Conservation (phyloP, 2,113 vertebrate genomes). For the Lepisosteus oculatus region DNA sequence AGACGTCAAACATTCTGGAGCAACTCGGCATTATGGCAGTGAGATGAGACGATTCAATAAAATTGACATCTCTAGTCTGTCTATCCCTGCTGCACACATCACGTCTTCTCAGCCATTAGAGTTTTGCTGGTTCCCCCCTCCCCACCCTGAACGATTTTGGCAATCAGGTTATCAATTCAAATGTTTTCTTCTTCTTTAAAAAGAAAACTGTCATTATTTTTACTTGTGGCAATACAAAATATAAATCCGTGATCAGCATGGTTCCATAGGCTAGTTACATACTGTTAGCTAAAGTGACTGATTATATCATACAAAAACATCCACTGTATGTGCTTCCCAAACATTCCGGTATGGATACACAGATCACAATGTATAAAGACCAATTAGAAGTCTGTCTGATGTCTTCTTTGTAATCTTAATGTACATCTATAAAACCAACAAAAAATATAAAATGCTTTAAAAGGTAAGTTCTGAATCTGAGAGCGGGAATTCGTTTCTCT, state of each 20-base stretch:
- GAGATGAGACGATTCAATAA: conserved; percentile 6
- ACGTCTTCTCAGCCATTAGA: no score
- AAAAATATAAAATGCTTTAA: conserved; percentile 56
- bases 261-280: conserved; percentile 51
- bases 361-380: conserved; percentile 44
- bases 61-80: conserved; percentile 5
- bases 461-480: conserved; percentile 36
- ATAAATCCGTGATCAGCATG: conserved; percentile 59
- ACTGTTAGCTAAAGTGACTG: conserved; percentile 52
- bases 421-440: conserved; percentile 68
- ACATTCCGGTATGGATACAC: conserved; percentile 59
- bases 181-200: conserved; percentile 22
- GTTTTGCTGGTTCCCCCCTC: not conserved
- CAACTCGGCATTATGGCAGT: conserved; percentile 32
- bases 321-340: conserved; percentile 60
- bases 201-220: conserved; percentile 43
- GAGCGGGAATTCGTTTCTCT: conserved; percentile 24
- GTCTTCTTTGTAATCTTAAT: conserved; percentile 53
- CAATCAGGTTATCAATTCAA: conserved; percentile 26
- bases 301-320: conserved; percentile 56
- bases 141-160: conserved; percentile 22
- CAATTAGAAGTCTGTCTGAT: conserved; percentile 26
- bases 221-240: conserved; percentile 52
- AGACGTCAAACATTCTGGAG: conserved; percentile 7
- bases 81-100: conserved; percentile 9